A percentile compares a stretch with the other conserved stretches of the same genome.
Evolutionary conservation across 2,113 vertebrate genomes (phyloP).

Genomic region (Rattus norvegicus): GRCr8 NC_086026.1:14427001-14427500

Average conservation of each 20-base stretch:
- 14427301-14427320: slow-evolving; percentile 18
- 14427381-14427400: neutral
- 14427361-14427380: neutral
- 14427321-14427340: slow-evolving; percentile 9
- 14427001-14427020: neutral
- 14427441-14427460: slow-evolving; percentile 20
- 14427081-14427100: neutral
- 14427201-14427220: neutral
- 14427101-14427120: neutral
- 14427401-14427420: slow-evolving; percentile 44
- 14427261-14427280: neutral
- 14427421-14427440: neutral
- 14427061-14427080: neutral
- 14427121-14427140: neutral
- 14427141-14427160: neutral
- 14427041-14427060: neutral
- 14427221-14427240: slow-evolving; percentile 7
- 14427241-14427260: neutral
- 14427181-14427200: neutral
- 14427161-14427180: neutral
- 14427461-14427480: slow-evolving; percentile 35
- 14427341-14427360: slow-evolving; percentile 47
- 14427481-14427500: neutral
- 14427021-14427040: neutral
- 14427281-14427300: slow-evolving; percentile 17